Conservation (phyloP, 2,888 invertebrate genomes). For the Aelia acuminata region DNA sequence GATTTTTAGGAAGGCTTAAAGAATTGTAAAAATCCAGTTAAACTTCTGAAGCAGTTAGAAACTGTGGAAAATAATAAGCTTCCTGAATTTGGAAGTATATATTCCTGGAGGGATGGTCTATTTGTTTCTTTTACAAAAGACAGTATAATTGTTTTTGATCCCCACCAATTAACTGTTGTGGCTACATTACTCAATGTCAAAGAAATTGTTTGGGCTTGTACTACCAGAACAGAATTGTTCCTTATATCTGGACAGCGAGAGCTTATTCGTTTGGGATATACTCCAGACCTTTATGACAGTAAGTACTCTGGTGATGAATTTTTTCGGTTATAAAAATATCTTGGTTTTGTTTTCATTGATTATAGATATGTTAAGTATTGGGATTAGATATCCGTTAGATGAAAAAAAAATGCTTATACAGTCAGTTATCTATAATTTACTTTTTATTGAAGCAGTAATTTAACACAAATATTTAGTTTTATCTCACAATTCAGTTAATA, state of each 20-base stretch:
- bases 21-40: slow-evolving; percentile 61
- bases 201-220: slow-evolving; percentile 62
- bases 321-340: too few species aligned
- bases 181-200: slow-evolving; percentile 68
- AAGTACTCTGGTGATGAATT: slow-evolving; percentile 51
- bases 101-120: slow-evolving; percentile 79
- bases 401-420: too few species aligned
- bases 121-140: slow-evolving; percentile 82
- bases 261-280: slow-evolving; percentile 81
- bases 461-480: too few species aligned
- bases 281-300: slow-evolving; percentile 74
- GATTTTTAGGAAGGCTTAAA: slow-evolving; percentile 68
- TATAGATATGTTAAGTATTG: too few species aligned
- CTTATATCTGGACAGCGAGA: slow-evolving; percentile 85
- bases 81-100: slow-evolving; percentile 74
- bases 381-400: too few species aligned
- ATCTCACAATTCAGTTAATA: too few species aligned
- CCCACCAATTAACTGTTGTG: slow-evolving; percentile 73
- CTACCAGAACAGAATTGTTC: slow-evolving; percentile 75
- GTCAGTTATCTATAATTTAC: too few species aligned
- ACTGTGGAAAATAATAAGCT: slow-evolving; percentile 71
- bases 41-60: slow-evolving; percentile 64
- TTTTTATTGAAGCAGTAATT: too few species aligned
- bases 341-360: too few species aligned
- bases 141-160: slow-evolving; percentile 82